These are phyloP conservation scores for Columba livia DNA, from an alignment of 2,113 vertebrate species.

Conservation along the genomic window DNA sequence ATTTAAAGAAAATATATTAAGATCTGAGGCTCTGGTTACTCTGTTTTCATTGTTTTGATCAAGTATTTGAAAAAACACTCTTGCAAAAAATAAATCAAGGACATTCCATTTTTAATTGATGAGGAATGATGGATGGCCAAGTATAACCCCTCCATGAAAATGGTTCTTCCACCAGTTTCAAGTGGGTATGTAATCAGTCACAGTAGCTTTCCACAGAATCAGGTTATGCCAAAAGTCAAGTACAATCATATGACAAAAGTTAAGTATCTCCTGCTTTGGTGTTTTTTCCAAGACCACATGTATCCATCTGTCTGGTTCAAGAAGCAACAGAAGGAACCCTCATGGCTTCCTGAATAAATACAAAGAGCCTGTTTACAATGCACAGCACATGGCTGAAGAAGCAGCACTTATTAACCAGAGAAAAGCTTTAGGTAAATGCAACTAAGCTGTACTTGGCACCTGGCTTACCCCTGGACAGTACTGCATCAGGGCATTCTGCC, in stretches of 20 bases:
- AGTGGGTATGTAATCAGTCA: not conserved
- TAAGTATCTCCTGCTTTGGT: not conserved
- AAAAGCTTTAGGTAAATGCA: not conserved
- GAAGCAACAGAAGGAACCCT: not conserved
- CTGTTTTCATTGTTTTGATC: not conserved
- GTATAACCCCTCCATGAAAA: not conserved
- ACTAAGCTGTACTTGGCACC: not conserved
- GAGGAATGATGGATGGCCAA: not conserved
- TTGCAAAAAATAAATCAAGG: not conserved
- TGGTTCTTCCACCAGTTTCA: not conserved
- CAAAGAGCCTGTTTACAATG: not conserved
- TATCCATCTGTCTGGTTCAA: not conserved
- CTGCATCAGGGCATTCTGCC: not conserved
- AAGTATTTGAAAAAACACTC: not conserved
- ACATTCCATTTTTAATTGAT: not conserved
- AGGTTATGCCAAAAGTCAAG: not conserved
- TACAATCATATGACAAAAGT: not conserved
- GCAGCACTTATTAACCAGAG: not conserved
- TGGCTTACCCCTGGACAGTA: not conserved
- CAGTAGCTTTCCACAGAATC: not conserved
- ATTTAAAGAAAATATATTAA: not conserved
- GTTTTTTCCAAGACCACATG: not conserved
- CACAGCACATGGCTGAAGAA: not conserved
- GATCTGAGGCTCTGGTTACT: not conserved
- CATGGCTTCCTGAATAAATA: not conserved